Percentiles rank a stretch among this genome's conserved stretches.
phyloP scores from a whole-genome alignment of 2,113 vertebrate genomes.

The Sebastes schlegelii region DNA sequence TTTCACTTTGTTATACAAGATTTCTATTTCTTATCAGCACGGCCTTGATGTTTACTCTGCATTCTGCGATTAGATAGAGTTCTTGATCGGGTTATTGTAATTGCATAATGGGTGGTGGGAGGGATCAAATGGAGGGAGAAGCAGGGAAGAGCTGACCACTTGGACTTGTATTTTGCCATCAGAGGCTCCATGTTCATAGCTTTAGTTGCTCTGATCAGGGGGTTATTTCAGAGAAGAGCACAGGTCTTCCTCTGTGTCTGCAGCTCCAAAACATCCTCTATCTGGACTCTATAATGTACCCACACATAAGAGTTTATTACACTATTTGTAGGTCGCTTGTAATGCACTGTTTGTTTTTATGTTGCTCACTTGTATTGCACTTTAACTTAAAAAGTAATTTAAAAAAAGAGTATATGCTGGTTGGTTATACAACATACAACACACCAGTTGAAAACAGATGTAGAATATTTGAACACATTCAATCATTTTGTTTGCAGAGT shows the following conservation, averaged over 20 bases:
- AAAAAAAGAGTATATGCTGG: not conserved
- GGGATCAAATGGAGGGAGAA: not conserved
- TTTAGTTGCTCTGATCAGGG: not conserved
- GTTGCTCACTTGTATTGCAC: too few relatives aligned
- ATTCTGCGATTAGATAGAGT: slow-evolving; percentile 1
- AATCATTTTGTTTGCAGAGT: not conserved
- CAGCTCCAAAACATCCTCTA: not conserved
- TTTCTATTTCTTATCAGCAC: not conserved
- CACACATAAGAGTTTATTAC: not conserved
- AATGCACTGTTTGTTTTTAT: too few relatives aligned
- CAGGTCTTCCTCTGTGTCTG: not conserved
- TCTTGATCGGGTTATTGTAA: slow-evolving; percentile 17
- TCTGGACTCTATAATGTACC: not conserved
- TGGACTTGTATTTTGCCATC: not conserved
- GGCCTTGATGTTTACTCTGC: slow-evolving; percentile 14
- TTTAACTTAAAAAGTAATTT: too few relatives aligned
- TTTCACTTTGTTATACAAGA: slow-evolving; percentile 1
- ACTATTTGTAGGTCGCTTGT: too few relatives aligned
- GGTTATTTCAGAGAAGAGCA: not conserved
- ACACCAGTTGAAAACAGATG: slow-evolving; percentile 5
- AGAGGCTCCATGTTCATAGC: not conserved
- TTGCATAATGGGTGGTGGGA: not conserved
- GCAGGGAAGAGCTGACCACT: not conserved
- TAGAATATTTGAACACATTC: not conserved
- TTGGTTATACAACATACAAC: not conserved